These are phyloP conservation scores for Montipora sp. DNA, from an alignment of 64 coral and sea anemone genomes.

Conservation along the genomic window DNA sequence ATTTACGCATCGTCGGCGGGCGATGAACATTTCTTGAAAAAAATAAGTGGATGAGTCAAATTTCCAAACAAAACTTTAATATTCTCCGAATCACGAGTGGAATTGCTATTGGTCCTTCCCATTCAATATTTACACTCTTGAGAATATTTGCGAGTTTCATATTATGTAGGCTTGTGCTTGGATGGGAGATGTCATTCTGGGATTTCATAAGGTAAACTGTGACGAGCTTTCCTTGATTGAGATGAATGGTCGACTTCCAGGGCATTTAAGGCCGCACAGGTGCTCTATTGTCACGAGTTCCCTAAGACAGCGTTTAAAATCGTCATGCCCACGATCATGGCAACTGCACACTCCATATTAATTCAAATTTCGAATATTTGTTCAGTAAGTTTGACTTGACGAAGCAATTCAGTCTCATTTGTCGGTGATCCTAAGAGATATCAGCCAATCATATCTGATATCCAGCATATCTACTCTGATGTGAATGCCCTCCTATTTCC, in stretches of 20 bases:
- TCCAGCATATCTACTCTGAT: neutral
- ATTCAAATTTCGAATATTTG: constrained; percentile 57
- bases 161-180: constrained; percentile 33
- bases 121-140: constrained; percentile 33
- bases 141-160: constrained; percentile 10
- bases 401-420: constrained; percentile 21
- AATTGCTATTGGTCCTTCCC: constrained; percentile 4
- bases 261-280: too few species aligned
- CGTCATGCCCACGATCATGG: neutral
- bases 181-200: constrained; percentile 14
- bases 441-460: neutral
- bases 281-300: too few species aligned
- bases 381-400: constrained; percentile 32
- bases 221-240: neutral
- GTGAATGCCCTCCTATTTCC: constrained; percentile 21
- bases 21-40: neutral
- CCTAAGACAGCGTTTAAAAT: neutral
- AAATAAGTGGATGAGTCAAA: neutral
- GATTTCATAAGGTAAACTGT: constrained; percentile 28
- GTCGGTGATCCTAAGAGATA: constrained; percentile 19
- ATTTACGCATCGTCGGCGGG: neutral
- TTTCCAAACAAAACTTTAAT: neutral
- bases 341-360: neutral
- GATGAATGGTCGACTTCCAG: too few species aligned
- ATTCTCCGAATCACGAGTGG: neutral